These are phyloP conservation scores for Anguilla megastoma DNA, from an alignment of 2,797 vertebrate genomes.

Conservation along the genomic window DNA sequence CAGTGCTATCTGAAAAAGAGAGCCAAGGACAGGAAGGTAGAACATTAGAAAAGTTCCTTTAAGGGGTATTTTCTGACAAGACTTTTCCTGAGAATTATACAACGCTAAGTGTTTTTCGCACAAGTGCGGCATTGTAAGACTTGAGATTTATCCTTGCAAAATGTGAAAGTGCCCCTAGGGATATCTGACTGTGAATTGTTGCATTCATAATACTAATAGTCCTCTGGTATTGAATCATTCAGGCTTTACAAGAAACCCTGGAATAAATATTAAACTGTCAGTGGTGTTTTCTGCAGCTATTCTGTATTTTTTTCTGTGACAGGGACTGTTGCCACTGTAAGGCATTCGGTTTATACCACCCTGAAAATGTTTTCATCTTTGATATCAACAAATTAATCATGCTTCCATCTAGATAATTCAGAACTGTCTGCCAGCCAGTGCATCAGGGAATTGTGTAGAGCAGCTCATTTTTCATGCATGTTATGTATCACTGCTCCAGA, in stretches of 20 bases:
- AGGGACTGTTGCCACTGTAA: neutral
- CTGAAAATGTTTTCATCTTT: neutral
- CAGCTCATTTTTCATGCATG: neutral
- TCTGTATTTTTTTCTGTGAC: neutral
- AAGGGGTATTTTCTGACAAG: constrained; percentile 30
- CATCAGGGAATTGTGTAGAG: neutral
- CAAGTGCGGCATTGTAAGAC: constrained; percentile 52
- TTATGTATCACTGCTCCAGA: neutral
- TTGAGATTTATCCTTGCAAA: constrained; percentile 21
- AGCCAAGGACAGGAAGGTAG: constrained; percentile 75
- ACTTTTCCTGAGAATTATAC: constrained; percentile 4
- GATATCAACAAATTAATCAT: neutral
- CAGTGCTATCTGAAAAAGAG: constrained; percentile 90
- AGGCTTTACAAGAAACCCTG: neutral
- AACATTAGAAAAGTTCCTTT: constrained; percentile 70
- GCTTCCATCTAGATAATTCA: neutral
- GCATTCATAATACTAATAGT: constrained; percentile 2
- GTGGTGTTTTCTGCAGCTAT: neutral
- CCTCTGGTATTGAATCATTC: neutral
- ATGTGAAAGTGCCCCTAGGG: neutral
- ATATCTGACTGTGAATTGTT: constrained; percentile 1
- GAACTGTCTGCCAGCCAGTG: neutral
- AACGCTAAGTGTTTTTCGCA: neutral
- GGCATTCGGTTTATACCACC: neutral
- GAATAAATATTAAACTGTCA: constrained; percentile 9